phyloP scores from a whole-genome alignment of 1,140 invertebrate genomes.

The Bombus waltoni region DNA sequence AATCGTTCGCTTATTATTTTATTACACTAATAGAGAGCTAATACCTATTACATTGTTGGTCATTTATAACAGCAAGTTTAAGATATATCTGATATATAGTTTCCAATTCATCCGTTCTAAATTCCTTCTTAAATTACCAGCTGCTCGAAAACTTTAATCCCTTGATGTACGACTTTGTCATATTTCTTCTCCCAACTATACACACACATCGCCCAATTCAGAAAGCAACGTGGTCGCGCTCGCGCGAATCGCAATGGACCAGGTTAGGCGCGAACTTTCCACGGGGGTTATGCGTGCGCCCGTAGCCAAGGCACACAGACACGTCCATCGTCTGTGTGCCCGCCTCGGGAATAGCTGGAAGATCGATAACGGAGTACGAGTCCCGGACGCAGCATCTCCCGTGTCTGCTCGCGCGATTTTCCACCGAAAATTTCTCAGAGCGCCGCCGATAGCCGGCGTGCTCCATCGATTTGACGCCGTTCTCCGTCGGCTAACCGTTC shows the following conservation, averaged over 20 bases:
- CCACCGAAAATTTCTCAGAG: conserved; percentile 61
- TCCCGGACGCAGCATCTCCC: conserved; percentile 78
- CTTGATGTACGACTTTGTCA: too few species aligned
- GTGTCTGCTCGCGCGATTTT: conserved; percentile 61
- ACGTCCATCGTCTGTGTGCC: neutral
- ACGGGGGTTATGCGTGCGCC: conserved; percentile 19
- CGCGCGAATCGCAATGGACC: conserved; percentile 28
- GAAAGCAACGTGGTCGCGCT: conserved; percentile 15
- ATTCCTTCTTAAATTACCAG: too few species aligned
- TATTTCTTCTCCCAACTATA: neutral
- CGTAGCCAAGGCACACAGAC: conserved; percentile 4
- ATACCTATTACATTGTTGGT: too few species aligned
- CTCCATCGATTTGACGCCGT: conserved; percentile 58
- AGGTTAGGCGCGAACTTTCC: conserved; percentile 37
- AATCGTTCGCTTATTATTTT: neutral
- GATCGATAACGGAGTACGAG: conserved; percentile 75
- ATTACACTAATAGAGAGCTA: neutral
- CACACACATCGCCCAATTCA: neutral
- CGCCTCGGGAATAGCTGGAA: conserved; percentile 65
- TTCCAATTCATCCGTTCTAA: too few species aligned
- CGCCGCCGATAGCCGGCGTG: conserved; percentile 55
- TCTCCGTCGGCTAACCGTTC: neutral
- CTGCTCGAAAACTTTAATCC: too few species aligned
- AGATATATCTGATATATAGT: too few species aligned
- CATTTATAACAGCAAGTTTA: too few species aligned